Percentiles rank a stretch among this genome's conserved stretches.
Conservation (phyloP, 2,888 invertebrate species). For the Hedychridium roseum region DNA sequence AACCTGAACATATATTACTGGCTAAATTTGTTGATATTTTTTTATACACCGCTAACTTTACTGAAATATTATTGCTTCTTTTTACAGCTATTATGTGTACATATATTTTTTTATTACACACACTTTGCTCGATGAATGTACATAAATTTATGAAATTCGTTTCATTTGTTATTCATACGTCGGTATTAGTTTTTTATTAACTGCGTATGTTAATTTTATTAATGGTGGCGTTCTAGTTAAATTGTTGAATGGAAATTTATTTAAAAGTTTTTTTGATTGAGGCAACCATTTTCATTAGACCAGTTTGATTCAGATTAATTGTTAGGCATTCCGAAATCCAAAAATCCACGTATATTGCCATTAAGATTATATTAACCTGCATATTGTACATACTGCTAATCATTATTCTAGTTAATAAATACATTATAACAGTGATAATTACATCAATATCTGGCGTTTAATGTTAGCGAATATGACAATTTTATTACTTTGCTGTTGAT, state of each 20-base stretch:
- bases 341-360: slow-evolving; percentile 53
- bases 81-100: neutral
- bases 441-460: slow-evolving; percentile 4
- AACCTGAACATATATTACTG: too few relatives aligned
- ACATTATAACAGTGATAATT: slow-evolving; percentile 33
- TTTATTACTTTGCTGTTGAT: neutral
- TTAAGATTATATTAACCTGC: slow-evolving; percentile 44
- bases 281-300: slow-evolving; percentile 49
- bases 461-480: slow-evolving; percentile 16
- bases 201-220: neutral
- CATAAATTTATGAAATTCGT: neutral
- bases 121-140: neutral
- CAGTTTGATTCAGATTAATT: slow-evolving; percentile 47
- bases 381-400: slow-evolving; percentile 59
- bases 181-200: neutral
- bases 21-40: slow-evolving; percentile 26
- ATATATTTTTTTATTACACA: slow-evolving; percentile 1
- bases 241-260: slow-evolving; percentile 5
- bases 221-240: neutral
- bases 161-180: neutral
- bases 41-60: slow-evolving; percentile 17
- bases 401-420: slow-evolving; percentile 57
- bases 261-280: slow-evolving; percentile 41
- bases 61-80: neutral
- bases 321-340: slow-evolving; percentile 60